These are phyloP conservation scores for Cairina moschata DNA, from an alignment of 2,113 vertebrate species.

Conservation along the genomic window DNA sequence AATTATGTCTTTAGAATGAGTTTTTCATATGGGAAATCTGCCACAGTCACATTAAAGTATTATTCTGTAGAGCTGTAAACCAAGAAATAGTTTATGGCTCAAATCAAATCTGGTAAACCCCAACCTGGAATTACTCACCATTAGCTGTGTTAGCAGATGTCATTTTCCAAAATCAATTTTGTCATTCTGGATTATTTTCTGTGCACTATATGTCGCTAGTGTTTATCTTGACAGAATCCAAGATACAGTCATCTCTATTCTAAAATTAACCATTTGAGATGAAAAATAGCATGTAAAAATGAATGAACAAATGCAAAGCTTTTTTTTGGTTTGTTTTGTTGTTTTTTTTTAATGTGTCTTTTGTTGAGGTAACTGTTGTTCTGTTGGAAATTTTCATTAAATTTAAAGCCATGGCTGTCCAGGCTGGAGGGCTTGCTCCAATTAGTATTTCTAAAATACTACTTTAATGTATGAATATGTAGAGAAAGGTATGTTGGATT, in stretches of 20 bases:
- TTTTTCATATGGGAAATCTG: background rate
- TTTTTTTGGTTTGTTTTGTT: too few relatives aligned
- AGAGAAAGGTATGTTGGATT: background rate
- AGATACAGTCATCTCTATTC: background rate
- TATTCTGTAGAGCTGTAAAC: background rate
- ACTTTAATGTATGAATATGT: background rate
- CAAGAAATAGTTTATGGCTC: constrained; percentile 11
- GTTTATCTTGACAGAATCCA: constrained; percentile 41
- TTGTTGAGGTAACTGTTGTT: background rate
- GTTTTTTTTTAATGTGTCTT: background rate
- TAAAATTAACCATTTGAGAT: background rate
- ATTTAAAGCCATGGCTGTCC: background rate
- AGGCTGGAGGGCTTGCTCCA: background rate
- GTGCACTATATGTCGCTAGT: background rate
- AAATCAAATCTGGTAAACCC: constrained; percentile 14
- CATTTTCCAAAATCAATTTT: constrained; percentile 10
- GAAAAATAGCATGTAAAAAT: background rate
- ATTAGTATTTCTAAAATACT: background rate
- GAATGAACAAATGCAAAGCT: background rate
- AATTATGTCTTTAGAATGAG: background rate
- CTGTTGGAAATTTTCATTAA: background rate
- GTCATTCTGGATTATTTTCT: constrained; percentile 42
- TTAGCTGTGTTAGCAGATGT: background rate
- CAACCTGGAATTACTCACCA: constrained; percentile 8
- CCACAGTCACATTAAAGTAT: background rate